Evolutionary conservation across 1,140 invertebrate species (phyloP), one percentile per base, ranked within the genome.

Genomic region (Oedothorax gibbosus): DNA sequence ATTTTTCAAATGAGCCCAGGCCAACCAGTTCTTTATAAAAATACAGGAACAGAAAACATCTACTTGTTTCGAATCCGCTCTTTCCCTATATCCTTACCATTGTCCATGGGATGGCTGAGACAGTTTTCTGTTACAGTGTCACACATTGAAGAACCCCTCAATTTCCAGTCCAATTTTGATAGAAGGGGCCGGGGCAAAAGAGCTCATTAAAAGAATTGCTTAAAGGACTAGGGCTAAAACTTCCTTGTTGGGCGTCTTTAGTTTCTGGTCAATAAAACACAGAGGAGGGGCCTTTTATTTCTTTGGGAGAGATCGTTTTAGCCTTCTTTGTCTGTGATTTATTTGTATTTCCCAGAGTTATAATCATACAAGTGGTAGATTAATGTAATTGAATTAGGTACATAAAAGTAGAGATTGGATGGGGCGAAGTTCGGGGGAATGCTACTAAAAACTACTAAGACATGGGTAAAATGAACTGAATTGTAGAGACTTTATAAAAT

Each of bases 121-220:
- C 77, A 66, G 62, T 79, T 79, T 66, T 66, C 62, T 68, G 77
- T 79, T 79, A 79, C 77, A 35, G 18, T 68, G 20, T 21, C 50
- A 49, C 57, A 2, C 57, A 6, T 18, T 62, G 12, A 66, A 75
- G 51, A 35, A 49, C 57, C n/a, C 57, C 56, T 10, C 60, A 77
- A 12, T 51, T 68, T 66, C 77, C 18, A n/a, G 64, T 49, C 49
- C 62, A 79, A 50, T 65, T 77, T 65, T 64, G 64, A 79, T 65
- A 14, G 77, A 49, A 68, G 35, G 18, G 18, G 49, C 7, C 10
- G 57, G 57, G 21, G 71, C 9, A 73, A 73, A n/a, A 15, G 53
- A 62, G 14, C 64, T 79, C 77, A 79, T 79, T 68, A 66, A 56
- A 64, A 7, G 77, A 68, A 79, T 79, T 79, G 77, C 64, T 66